phyloP scores from a whole-genome alignment of 1,140 invertebrate species.

The Macrosteles quadrilineatus region DNA sequence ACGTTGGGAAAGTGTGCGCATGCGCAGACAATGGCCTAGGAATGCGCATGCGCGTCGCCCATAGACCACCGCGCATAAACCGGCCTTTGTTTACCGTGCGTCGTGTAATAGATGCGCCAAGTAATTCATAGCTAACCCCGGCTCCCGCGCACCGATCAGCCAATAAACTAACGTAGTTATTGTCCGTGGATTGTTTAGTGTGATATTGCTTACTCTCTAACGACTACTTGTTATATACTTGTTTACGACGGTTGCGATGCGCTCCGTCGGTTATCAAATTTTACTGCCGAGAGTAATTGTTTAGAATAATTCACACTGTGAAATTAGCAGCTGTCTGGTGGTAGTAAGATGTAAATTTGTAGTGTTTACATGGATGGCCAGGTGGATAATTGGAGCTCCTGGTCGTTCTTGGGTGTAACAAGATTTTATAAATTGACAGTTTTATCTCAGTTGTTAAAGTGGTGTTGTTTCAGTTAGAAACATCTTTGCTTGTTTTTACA shows the following conservation, averaged over 20 bases:
- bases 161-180: neutral
- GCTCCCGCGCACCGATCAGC: neutral
- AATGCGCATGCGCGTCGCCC: neutral
- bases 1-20: neutral
- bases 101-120: neutral
- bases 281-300: neutral
- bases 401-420: no score
- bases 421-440: no score
- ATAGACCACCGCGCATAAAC: neutral
- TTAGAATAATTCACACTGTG: no score
- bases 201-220: constrained; percentile 7
- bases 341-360: no score
- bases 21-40: neutral
- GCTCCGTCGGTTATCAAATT: neutral
- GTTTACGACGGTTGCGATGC: constrained; percentile 1
- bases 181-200: neutral
- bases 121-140: neutral
- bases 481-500: no score
- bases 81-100: no score
- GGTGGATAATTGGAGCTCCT: no score
- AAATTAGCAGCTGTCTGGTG: no score
- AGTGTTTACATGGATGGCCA: no score
- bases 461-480: no score
- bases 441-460: no score
- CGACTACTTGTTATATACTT: constrained; percentile 7